Conservation (phyloP, 2,888 invertebrate genomes). For the Agonopterix arenella region DNA sequence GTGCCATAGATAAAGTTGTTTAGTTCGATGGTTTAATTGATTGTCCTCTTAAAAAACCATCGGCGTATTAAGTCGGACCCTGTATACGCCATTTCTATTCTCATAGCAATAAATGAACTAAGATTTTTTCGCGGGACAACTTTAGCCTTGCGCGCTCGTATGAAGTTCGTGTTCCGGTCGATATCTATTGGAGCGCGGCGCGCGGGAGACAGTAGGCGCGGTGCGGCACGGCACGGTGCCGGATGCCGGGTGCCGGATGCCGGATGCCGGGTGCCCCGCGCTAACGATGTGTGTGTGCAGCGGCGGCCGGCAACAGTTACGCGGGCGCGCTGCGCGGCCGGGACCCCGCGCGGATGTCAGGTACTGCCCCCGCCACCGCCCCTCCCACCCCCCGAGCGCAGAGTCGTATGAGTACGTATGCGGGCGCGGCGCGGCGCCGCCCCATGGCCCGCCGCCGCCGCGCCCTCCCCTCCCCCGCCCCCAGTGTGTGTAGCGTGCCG, state of each 20-base stretch:
- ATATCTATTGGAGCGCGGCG: neutral
- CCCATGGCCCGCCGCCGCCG: conserved; percentile 79
- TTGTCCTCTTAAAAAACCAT: no score
- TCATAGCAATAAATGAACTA: no score
- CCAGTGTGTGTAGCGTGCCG: conserved; percentile 2
- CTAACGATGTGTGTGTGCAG: conserved; percentile 25
- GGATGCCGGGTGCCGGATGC: no score
- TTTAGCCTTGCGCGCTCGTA: no score
- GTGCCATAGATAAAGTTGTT: no score
- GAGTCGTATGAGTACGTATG: conserved; percentile 82
- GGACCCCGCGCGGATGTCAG: conserved; percentile 89
- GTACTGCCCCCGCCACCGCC: conserved; percentile 72
- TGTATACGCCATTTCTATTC: no score
- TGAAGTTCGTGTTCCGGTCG: neutral
- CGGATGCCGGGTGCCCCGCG: conserved; percentile 14
- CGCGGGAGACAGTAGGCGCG: conserved; percentile 6
- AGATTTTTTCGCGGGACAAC: no score
- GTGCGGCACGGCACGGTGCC: no score
- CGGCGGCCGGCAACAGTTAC: conserved; percentile 79
- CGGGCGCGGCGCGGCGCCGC: conserved; percentile 84
- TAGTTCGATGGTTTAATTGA: no score
- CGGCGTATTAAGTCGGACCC: no score
- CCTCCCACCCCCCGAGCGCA: conserved; percentile 6
- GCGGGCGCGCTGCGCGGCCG: conserved; percentile 93
- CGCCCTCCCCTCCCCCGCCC: conserved; percentile 86